Conservation (phyloP, 2,888 invertebrate genomes). For the Dryococelus australis region DNA sequence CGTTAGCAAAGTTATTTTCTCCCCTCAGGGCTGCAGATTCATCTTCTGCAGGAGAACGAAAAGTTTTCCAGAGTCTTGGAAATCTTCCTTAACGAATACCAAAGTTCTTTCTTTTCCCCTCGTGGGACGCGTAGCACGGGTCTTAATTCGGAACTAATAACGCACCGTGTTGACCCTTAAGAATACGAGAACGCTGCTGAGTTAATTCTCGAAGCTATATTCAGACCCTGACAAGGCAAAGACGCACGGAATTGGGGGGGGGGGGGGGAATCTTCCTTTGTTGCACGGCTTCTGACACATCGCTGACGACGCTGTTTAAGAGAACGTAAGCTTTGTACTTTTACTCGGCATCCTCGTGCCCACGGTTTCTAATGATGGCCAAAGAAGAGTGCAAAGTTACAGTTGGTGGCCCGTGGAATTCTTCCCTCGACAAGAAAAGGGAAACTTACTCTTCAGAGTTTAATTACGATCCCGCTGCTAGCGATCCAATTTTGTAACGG, state of each 20-base stretch:
- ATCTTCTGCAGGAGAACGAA: background rate
- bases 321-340: background rate
- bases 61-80: background rate
- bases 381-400: background rate
- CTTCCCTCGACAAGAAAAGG: background rate
- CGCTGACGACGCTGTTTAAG: background rate
- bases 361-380: no score
- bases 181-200: background rate
- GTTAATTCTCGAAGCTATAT: background rate
- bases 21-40: background rate
- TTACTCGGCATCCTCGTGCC: background rate
- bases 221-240: no score
- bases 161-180: background rate
- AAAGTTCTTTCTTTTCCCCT: background rate
- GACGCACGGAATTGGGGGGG: no score
- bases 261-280: background rate
- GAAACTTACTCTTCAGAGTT: background rate
- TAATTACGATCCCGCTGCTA: background rate
- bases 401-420: background rate
- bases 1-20: background rate
- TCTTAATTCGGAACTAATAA: background rate
- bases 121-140: background rate
- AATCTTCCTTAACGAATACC: background rate
- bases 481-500: conserved; percentile 10
- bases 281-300: background rate